A percentile compares a stretch with the other conserved stretches of the same genome.
Evolutionary conservation across 2,888 invertebrate species (phyloP).

Genomic region (Cyaniris semiargus): DNA sequence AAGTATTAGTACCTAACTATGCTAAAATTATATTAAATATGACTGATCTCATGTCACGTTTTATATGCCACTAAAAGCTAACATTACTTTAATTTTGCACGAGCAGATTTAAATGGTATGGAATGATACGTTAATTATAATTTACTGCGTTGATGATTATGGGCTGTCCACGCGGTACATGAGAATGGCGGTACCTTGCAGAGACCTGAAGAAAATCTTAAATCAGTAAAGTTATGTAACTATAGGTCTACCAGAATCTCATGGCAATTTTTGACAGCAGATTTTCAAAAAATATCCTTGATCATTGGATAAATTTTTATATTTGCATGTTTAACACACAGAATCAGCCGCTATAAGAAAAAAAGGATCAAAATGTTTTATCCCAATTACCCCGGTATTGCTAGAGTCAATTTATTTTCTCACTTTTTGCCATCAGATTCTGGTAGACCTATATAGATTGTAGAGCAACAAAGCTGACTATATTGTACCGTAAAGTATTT

Average conservation of each 20-base stretch:
- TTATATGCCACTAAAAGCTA: not conserved
- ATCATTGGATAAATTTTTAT: too few relatives aligned
- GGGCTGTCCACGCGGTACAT: not conserved
- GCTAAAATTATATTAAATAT: not conserved
- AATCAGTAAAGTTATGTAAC: not conserved
- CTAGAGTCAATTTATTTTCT: too few relatives aligned
- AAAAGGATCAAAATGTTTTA: too few relatives aligned
- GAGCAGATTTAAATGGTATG: slow-evolving; percentile 19
- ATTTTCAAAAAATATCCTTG: too few relatives aligned
- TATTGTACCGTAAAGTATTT: not conserved
- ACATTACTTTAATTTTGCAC: not conserved
- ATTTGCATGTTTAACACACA: too few relatives aligned
- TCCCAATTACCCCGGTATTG: too few relatives aligned
- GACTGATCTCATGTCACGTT: not conserved
- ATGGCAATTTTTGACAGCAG: too few relatives aligned
- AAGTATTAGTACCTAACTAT: too few relatives aligned
- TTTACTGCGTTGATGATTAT: slow-evolving; percentile 5
- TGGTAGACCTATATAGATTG: too few relatives aligned
- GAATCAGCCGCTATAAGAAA: too few relatives aligned
- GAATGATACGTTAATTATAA: not conserved
- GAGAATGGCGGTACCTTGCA: slow-evolving; percentile 14
- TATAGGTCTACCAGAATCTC: too few relatives aligned
- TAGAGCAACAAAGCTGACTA: not conserved
- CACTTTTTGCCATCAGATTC: too few relatives aligned
- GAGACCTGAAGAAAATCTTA: not conserved